Evolutionary conservation across 2,113 vertebrate genomes (phyloP).

Genomic region (Erinaceus europaeus): DNA sequence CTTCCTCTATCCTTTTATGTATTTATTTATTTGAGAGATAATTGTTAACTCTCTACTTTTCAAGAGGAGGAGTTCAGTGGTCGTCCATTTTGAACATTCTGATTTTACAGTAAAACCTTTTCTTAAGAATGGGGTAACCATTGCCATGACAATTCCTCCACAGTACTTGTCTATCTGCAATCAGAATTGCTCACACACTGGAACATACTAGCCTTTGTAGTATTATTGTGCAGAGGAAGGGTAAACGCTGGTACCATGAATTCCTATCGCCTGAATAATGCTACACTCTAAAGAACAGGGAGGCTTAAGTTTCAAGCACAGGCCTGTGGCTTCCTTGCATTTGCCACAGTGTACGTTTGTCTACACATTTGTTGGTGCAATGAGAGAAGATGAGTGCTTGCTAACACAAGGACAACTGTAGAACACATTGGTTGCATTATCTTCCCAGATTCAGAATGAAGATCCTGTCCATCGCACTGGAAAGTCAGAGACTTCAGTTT

Average conservation of each 20-base stretch:
- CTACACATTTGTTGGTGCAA: slow-evolving; percentile 70
- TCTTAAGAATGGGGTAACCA: slow-evolving; percentile 4
- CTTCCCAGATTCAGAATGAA: slow-evolving; percentile 24
- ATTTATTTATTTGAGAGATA: not conserved
- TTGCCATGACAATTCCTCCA: slow-evolving; percentile 16
- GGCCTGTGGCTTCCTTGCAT: slow-evolving; percentile 68
- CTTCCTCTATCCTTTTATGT: not conserved
- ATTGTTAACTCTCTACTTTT: not conserved
- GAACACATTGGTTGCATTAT: not conserved
- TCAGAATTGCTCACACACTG: slow-evolving; percentile 70
- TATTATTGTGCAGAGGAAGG: slow-evolving; percentile 35
- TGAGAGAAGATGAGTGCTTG: slow-evolving; percentile 51
- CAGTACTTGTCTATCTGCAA: slow-evolving; percentile 39
- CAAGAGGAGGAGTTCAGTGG: not conserved
- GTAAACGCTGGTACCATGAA: not conserved
- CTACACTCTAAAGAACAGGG: slow-evolving; percentile 11
- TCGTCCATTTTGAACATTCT: slow-evolving; percentile 9
- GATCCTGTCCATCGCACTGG: not conserved
- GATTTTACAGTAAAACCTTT: not conserved
- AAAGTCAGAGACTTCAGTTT: rapidly evolving
- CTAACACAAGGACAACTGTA: slow-evolving; percentile 45
- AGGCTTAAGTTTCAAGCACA: slow-evolving; percentile 47
- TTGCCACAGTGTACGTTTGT: slow-evolving; percentile 66
- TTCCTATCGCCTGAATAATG: slow-evolving; percentile 57
- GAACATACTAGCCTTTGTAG: slow-evolving; percentile 47